Percentiles rank a stretch among this genome's conserved stretches.
Evolutionary conservation across 2,888 invertebrate genomes (phyloP).

Genomic region (Heteromyza rotundicornis): DNA sequence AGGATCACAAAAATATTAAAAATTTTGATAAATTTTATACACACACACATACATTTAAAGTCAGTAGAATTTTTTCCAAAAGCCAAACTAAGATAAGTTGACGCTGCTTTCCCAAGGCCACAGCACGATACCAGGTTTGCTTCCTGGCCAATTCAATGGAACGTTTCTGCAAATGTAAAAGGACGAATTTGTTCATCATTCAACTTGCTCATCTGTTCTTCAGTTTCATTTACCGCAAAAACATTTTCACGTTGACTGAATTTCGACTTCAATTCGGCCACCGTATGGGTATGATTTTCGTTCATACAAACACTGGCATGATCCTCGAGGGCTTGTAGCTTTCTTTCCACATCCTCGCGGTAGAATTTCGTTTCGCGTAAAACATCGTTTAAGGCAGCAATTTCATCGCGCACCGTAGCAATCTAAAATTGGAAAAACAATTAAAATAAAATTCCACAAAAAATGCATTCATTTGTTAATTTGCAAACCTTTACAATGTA

Average conservation of each 20-base stretch:
- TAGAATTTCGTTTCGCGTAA: slow-evolving; percentile 58
- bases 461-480: neutral
- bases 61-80: slow-evolving; percentile 65
- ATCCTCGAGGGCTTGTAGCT: slow-evolving; percentile 50
- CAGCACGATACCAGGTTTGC: slow-evolving; percentile 71
- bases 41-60: slow-evolving; percentile 46
- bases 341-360: slow-evolving; percentile 55
- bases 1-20: neutral
- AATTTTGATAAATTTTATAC: neutral
- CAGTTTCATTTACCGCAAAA: slow-evolving; percentile 49
- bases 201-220: too few relatives aligned
- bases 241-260: slow-evolving; percentile 60
- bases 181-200: too few relatives aligned
- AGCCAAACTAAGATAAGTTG: slow-evolving; percentile 65
- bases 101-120: slow-evolving; percentile 67
- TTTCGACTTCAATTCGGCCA: slow-evolving; percentile 53
- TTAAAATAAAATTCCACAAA: too few relatives aligned
- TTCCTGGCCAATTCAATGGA: slow-evolving; percentile 69
- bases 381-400: slow-evolving; percentile 58
- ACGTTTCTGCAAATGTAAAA: slow-evolving; percentile 50
- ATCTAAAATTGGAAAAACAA: slow-evolving; percentile 46
- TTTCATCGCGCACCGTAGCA: slow-evolving; percentile 59
- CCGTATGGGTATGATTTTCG: slow-evolving; percentile 51
- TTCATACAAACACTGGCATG: slow-evolving; percentile 52
- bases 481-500: slow-evolving; percentile 56